phyloP scores from a whole-genome alignment of 2,797 vertebrate genomes.

The Aplochiton taeniatus region DNA sequence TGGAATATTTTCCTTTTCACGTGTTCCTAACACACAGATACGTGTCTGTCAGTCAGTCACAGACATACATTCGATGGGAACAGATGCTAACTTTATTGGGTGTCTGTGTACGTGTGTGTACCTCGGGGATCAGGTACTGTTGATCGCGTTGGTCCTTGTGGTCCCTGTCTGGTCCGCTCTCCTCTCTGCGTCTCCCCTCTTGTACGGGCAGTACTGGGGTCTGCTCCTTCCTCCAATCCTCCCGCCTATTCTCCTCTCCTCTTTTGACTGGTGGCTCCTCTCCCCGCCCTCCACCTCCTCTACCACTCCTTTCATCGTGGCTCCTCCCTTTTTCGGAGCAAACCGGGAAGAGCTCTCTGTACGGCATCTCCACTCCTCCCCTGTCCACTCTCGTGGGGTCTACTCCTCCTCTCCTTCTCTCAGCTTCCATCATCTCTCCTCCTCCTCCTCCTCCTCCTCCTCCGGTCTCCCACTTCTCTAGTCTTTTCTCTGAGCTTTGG shows the following conservation, averaged over 20 bases:
- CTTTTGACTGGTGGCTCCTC: no score
- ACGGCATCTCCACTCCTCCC: background rate
- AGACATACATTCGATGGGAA: background rate
- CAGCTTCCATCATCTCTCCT: conserved; percentile 7
- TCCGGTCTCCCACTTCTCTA: conserved; percentile 8
- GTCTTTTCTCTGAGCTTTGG: background rate
- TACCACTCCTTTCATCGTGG: background rate
- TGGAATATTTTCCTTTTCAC: conserved; percentile 25
- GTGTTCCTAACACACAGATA: conserved; percentile 3
- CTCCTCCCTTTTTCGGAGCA: background rate
- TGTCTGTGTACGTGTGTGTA: no score
- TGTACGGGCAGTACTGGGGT: background rate
- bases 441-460: conserved; percentile 12
- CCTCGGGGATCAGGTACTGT: background rate
- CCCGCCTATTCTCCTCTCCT: background rate
- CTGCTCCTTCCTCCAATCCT: background rate
- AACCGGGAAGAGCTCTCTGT: background rate
- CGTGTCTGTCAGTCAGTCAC: no score
- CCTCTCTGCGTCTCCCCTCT: background rate
- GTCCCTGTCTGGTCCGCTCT: background rate
- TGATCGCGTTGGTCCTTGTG: background rate
- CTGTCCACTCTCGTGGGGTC: conserved; percentile 17
- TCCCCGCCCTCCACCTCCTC: background rate
- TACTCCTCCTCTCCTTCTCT: conserved; percentile 10
- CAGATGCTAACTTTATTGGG: background rate